Base-by-base conservation (phyloP, 2,797 vertebrate genomes). In the Typhlichthys eigenmanni region DNA sequence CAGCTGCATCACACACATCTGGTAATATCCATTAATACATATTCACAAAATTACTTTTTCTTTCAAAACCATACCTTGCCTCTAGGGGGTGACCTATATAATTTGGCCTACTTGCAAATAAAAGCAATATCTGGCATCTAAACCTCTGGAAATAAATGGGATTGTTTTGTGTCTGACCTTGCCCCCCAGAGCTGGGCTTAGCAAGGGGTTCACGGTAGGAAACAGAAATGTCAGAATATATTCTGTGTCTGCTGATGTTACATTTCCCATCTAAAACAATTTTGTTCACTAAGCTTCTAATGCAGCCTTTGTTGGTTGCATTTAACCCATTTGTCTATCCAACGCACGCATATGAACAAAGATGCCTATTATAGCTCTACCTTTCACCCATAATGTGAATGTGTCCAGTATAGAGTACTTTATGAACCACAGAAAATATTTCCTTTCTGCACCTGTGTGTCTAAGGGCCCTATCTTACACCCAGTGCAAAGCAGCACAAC, bases 261-360 rank as follows among this genome's bases (percentile, higher is more conserved):
- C 79, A 29, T 29, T 29, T 29, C 24, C 80, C 83, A 49, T 60
- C 43, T 14, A 11, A 24, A 8, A 56, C 34, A 14, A 47, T 43
- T 9, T 43, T 47, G 78, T 47, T 58, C 69, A 74, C 55, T 74
- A 66, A 76, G 43, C 56, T 78, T 52, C 56, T 19, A 34, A 34
- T 61, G 64, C 68, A 65, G 16, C 69, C 58, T 45, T 48, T n/a
- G 56, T 46, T 11, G 45, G 50, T 14, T 69, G 17, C 24, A 32
- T 67, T 60, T 78, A 86, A 85, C 87, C 74, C 43, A 34, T 74
- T 70, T 73, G 60, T 53, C 69, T 51, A 74, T 16, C 66, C 38
- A 13, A 60, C 54, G 69, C 61, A 43, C 38, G 9, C 38, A 43
- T 43, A 9, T 2, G 38, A 7, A 9, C 38, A 43, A 29, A 29